Conservation (phyloP, 2,113 vertebrate species). For the Toxotes chatareus region DNA sequence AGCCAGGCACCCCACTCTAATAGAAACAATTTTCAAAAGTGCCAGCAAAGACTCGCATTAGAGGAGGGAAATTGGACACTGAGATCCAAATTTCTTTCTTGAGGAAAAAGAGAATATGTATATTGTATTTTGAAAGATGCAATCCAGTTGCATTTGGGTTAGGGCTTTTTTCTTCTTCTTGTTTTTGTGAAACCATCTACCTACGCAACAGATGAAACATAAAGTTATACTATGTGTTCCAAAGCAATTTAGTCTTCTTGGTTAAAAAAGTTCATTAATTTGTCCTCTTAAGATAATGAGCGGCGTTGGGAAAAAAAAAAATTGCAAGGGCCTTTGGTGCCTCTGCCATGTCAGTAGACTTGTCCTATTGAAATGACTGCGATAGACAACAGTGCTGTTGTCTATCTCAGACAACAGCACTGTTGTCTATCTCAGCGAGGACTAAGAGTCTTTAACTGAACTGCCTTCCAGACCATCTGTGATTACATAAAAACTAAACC, state of each 20-base stretch:
- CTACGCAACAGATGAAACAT: background rate
- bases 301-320: background rate
- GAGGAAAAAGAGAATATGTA: background rate
- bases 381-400: background rate
- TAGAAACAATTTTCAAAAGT: too few relatives aligned
- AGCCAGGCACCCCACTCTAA: too few relatives aligned
- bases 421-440: background rate
- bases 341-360: too few relatives aligned
- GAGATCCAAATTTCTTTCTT: background rate
- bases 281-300: background rate
- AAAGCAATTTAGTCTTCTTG: background rate
- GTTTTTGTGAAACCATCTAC: too few relatives aligned
- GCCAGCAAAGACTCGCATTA: too few relatives aligned
- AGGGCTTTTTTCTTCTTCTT: too few relatives aligned
- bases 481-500: constrained; percentile 3
- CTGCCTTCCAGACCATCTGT: background rate
- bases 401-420: background rate
- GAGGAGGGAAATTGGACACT: background rate
- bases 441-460: background rate
- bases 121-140: too few relatives aligned
- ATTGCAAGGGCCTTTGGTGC: background rate
- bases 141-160: too few relatives aligned
- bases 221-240: background rate
- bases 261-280: background rate
- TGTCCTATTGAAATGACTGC: background rate